These are phyloP conservation scores for Keiferia lycopersicella DNA, from an alignment of 2,888 invertebrate genomes.

Conservation along the genomic window DNA sequence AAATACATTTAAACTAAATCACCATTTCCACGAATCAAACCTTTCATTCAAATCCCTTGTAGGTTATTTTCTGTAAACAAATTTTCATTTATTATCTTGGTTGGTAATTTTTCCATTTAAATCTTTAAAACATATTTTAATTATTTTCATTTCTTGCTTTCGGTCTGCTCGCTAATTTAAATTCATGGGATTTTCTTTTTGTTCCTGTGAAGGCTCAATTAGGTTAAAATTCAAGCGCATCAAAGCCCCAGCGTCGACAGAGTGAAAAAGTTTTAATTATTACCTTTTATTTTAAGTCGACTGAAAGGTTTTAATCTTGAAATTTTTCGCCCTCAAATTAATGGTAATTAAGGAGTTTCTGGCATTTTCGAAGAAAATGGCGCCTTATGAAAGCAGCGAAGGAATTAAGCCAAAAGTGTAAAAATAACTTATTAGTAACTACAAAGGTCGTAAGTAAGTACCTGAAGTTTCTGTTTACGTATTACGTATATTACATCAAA, in stretches of 20 bases:
- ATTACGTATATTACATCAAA: too few relatives aligned
- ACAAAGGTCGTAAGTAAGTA: too few relatives aligned
- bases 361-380: slow-evolving; percentile 26
- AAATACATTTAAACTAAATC: too few relatives aligned
- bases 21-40: too few relatives aligned
- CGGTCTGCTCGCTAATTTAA: slow-evolving; percentile 27
- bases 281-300: slow-evolving; percentile 35
- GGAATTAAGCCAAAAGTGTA: background rate
- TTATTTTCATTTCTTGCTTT: background rate
- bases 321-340: slow-evolving; percentile 28
- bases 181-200: slow-evolving; percentile 33
- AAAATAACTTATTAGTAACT: background rate
- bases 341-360: slow-evolving; percentile 31
- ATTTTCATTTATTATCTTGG: too few relatives aligned
- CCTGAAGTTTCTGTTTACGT: background rate
- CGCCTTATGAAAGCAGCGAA: background rate
- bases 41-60: too few relatives aligned
- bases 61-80: background rate
- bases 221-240: slow-evolving; percentile 31
- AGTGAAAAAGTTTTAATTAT: slow-evolving; percentile 43
- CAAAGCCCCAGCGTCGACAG: slow-evolving; percentile 27
- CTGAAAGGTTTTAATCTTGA: slow-evolving; percentile 29
- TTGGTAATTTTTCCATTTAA: background rate
- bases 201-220: slow-evolving; percentile 30
- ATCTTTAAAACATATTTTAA: background rate